These are phyloP conservation scores for Tethya wilhelma DNA, from an alignment of 37 sponge, comb jelly and placozoan genomes.

Conservation along the genomic window DNA sequence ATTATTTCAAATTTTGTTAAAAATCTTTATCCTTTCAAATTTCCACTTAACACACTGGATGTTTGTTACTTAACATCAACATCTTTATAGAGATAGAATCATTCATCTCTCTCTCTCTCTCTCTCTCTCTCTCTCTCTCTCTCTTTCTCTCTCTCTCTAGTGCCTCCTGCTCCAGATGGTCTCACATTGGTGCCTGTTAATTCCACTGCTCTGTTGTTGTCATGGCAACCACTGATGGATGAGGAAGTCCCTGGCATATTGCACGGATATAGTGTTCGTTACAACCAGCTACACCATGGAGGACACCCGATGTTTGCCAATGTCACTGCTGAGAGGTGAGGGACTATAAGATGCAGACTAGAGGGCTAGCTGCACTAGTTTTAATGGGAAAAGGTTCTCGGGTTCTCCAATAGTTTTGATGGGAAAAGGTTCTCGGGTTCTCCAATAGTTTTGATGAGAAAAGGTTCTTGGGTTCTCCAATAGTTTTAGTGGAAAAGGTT, in stretches of 20 bases:
- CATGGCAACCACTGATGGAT: constrained; percentile 19
- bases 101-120: background rate
- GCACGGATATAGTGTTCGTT: background rate
- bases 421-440: too few species aligned
- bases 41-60: background rate
- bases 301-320: background rate
- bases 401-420: too few species aligned
- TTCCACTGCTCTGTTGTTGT: constrained; percentile 10
- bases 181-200: background rate
- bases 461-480: too few species aligned
- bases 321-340: background rate
- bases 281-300: constrained; percentile 9
- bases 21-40: background rate
- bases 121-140: background rate
- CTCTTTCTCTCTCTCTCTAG: background rate
- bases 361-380: too few species aligned
- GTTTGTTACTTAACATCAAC: too few species aligned
- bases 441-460: too few species aligned
- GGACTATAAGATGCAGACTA: too few species aligned
- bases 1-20: background rate
- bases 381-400: too few species aligned
- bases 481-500: too few species aligned
- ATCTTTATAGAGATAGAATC: too few species aligned
- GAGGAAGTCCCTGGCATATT: constrained; percentile 31
- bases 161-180: constrained; percentile 17